Conservation (phyloP, 2,797 vertebrate genomes). For the Hydrolagus colliei region DNA sequence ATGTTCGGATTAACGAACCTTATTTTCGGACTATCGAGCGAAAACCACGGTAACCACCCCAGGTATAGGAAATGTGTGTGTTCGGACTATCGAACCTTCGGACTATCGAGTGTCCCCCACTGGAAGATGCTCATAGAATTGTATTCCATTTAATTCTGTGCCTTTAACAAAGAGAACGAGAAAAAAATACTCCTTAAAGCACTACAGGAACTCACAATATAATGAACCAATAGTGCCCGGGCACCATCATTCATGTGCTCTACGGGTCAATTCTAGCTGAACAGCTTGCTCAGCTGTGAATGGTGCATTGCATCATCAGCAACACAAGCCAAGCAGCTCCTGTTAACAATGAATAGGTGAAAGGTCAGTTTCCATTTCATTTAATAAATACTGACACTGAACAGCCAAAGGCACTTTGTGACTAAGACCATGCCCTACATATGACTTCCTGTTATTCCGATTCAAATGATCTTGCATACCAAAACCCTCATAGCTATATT, state of each 20-base stretch:
- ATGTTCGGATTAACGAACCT: no score
- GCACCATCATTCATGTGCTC: background rate
- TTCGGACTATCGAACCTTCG: no score
- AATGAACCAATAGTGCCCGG: background rate
- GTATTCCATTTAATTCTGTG: no score
- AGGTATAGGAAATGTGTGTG: no score
- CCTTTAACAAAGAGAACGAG: no score
- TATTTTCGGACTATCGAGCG: no score
- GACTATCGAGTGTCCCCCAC: no score
- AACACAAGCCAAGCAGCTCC: conserved; percentile 33
- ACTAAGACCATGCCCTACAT: conserved; percentile 25
- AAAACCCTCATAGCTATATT: conserved; percentile 36
- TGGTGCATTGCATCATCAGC: background rate
- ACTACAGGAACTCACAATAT: no score
- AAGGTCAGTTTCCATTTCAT: conserved; percentile 8
- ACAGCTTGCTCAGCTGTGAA: conserved; percentile 22
- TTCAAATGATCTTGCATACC: background rate
- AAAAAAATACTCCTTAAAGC: no score
- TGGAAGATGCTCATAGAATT: no score
- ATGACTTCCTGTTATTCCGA: conserved; percentile 36
- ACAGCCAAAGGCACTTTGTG: conserved; percentile 30
- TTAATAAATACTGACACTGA: conserved; percentile 37
- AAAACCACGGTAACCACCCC: no score
- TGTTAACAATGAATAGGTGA: background rate
- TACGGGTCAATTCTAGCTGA: background rate